Evolutionary conservation across 2,797 vertebrate species (phyloP).

Genomic region (Ara ararauna): DNA sequence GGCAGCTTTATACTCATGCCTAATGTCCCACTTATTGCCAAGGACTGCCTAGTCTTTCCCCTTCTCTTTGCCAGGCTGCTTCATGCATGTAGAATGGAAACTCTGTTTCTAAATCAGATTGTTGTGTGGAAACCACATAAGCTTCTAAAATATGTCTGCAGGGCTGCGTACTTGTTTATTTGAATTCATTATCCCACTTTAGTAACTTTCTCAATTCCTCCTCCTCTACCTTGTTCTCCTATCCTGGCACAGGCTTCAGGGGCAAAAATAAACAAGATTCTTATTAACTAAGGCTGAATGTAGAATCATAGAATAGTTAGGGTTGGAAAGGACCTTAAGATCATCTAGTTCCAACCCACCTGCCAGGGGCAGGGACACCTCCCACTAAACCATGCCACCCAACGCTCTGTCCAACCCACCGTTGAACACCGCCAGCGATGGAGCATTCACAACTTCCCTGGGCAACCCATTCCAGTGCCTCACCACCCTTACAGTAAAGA

Average conservation of each 20-base stretch:
- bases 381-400: too few relatives aligned
- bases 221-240: neutral
- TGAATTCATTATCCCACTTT: neutral
- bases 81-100: neutral
- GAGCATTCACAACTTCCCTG: too few relatives aligned
- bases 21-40: neutral
- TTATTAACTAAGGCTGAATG: neutral
- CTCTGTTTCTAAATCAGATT: neutral
- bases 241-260: neutral
- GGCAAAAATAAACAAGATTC: neutral
- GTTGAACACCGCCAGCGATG: too few relatives aligned
- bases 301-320: neutral
- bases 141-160: neutral
- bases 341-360: too few relatives aligned
- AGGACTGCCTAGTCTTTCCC: neutral
- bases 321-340: too few relatives aligned
- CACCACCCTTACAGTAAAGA: too few relatives aligned
- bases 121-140: neutral
- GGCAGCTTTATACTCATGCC: neutral
- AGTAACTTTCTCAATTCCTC: neutral
- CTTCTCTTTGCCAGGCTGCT: neutral
- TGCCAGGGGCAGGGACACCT: too few relatives aligned
- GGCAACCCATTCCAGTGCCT: too few relatives aligned
- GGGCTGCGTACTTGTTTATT: neutral
- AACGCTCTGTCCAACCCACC: too few relatives aligned